Evolutionary conservation across 2,113 vertebrate genomes (phyloP).

Genomic region (Saiga tatarica): DNA sequence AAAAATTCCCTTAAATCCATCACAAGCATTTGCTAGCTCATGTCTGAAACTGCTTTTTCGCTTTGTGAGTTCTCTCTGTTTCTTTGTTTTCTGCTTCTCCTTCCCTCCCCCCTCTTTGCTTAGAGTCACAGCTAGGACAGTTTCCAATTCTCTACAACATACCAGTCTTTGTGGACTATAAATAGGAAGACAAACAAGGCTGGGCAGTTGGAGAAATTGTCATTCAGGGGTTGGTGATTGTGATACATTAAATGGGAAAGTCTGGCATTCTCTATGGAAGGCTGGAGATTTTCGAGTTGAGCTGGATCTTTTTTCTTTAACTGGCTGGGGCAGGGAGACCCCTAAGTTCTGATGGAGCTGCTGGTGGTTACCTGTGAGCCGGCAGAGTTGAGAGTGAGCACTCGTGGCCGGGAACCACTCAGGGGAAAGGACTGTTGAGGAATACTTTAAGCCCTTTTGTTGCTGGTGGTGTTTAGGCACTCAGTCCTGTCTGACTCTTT

Average conservation of each 20-base stretch:
- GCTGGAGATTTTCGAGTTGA: neutral
- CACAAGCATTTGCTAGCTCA: neutral
- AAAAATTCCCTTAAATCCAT: neutral
- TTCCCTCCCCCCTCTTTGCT: neutral
- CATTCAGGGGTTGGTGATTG: neutral
- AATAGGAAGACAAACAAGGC: constrained; percentile 54
- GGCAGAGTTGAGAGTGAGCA: neutral
- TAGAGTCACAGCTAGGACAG: neutral
- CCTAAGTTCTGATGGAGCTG: neutral
- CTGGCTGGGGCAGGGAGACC: neutral
- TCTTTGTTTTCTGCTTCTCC: constrained; percentile 29
- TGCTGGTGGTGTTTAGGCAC: neutral
- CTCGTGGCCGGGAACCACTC: accelerated
- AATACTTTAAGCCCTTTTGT: neutral
- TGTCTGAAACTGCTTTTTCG: neutral
- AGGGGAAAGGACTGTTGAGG: neutral
- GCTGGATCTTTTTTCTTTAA: neutral
- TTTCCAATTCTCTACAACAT: constrained; percentile 34
- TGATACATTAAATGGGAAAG: neutral
- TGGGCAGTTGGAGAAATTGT: neutral
- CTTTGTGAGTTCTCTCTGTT: neutral
- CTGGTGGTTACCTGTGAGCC: neutral
- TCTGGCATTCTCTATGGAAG: neutral
- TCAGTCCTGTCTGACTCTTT: neutral
- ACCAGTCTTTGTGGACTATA: constrained; percentile 64